Evolutionary conservation across 2,888 invertebrate species (phyloP), one percentile per base, ranked within the genome.

Genomic region (Orchesellides sinensis): DNA sequence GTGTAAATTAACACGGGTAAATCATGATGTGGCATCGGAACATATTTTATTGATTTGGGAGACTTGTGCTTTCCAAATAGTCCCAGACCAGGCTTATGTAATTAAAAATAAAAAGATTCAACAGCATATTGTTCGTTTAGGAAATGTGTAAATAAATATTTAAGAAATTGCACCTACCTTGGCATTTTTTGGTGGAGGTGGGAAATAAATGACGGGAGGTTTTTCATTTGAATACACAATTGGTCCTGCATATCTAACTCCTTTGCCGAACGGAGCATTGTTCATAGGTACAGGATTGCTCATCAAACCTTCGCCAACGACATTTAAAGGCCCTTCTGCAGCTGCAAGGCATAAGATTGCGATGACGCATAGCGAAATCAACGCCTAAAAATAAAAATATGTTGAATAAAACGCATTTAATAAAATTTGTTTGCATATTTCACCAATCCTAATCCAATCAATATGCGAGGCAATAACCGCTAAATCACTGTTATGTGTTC

Each of bases 1-100:
- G 85, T 89, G 86, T 90, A 90, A 65, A 90, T 90, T 14, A 90
- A 87, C 12, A 90, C 89, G 0, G 90, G 90, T 21, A 90, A 86
- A 52, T 90, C 90, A 83, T 90, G 89, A 75, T 89, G 89, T 3
- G 90, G 90, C 68, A 90, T 86, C 6, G 90, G 90, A 21, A 90
- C 89, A 82, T 90, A 90, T 77, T 90, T 89, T 25, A 90, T 88
- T 14, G 80, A 49, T 29, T 77, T 83, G 12, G 89, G 87, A 35
- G 85, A 85, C 66, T 83, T 83, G 23, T 45, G 47, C 54, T 77
- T 77, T 1, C 75, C 75, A 59, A 66, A 75, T 4, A 47, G 14
- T 32, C 82, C 82, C 23, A 79, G 25, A 14, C 79, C 83, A 59
- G 72, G 80, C 72, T 79, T 17, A 12, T 45, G 25, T 25, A 40